These are phyloP conservation scores for Alloplasta piceator DNA, from an alignment of 2,888 invertebrate species.

Conservation along the genomic window DNA sequence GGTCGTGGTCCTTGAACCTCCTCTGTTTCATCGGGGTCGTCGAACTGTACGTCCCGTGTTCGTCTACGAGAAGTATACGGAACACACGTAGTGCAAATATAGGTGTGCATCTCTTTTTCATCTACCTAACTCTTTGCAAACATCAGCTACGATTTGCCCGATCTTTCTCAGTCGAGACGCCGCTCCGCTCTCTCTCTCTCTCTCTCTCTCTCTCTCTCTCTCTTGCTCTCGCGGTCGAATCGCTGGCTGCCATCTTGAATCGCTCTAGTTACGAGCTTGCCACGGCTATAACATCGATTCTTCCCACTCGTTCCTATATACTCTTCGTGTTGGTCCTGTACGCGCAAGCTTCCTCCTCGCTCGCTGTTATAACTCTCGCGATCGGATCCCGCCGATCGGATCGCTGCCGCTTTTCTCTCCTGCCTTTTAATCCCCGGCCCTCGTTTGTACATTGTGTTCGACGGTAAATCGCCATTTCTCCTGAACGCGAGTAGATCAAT, in stretches of 20 bases:
- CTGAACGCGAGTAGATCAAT: not conserved
- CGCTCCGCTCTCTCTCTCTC: not conserved
- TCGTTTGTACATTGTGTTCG: constrained; percentile 4
- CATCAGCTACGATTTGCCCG: constrained; percentile 53
- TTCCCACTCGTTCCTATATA: constrained; percentile 47
- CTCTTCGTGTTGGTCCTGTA: not conserved
- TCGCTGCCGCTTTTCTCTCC: constrained; percentile 12
- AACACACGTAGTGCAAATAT: not conserved
- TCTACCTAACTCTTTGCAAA: constrained; percentile 31
- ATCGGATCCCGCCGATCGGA: constrained; percentile 59
- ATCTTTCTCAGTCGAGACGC: constrained; percentile 42
- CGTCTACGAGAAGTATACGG: constrained; percentile 47
- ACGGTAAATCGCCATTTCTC: not conserved
- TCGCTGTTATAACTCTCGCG: constrained; percentile 57
- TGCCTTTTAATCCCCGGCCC: not conserved
- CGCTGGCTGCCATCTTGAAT: constrained; percentile 68
- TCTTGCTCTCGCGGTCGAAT: constrained; percentile 14
- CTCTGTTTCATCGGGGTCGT: constrained; percentile 65
- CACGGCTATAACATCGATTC: constrained; percentile 53
- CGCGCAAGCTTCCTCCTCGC: constrained; percentile 10
- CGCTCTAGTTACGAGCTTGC: constrained; percentile 68
- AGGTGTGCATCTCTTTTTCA: constrained; percentile 4
- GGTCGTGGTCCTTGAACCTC: constrained; percentile 74
- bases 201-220: no score
- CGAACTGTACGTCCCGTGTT: constrained; percentile 65